phyloP scores from a whole-genome alignment of 2,888 invertebrate species.

The Standfussiana lucernea region DNA sequence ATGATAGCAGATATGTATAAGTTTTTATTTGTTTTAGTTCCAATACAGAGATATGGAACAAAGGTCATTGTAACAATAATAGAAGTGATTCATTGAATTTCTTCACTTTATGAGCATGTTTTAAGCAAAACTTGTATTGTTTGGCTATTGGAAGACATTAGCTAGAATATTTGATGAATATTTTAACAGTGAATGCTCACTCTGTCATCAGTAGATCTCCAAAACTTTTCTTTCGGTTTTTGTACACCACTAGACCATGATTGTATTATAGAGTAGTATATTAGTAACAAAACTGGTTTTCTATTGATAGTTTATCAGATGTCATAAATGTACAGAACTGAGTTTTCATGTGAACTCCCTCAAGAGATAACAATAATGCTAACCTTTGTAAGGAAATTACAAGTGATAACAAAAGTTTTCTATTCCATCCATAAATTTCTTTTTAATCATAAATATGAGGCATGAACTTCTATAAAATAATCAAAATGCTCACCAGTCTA shows the following conservation, averaged over 20 bases:
- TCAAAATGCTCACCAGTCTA: slow-evolving; percentile 34
- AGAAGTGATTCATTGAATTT: slow-evolving; percentile 52
- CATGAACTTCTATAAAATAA: neutral
- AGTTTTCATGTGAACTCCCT: neutral
- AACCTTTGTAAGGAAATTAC: neutral
- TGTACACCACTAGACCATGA: neutral
- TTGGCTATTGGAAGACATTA: neutral
- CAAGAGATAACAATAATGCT: slow-evolving; percentile 2
- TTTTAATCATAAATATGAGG: neutral
- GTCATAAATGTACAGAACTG: neutral
- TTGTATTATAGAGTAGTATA: neutral
- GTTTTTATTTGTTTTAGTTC: slow-evolving; percentile 61
- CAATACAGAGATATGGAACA: slow-evolving; percentile 57
- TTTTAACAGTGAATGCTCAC: neutral
- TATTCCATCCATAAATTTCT: neutral
- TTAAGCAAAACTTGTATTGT: slow-evolving; percentile 4
- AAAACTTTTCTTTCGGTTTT: neutral
- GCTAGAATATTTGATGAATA: neutral
- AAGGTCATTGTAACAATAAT: slow-evolving; percentile 53
- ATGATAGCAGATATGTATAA: slow-evolving; percentile 40
- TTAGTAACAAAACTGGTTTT: neutral
- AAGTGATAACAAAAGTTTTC: neutral
- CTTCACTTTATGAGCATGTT: slow-evolving; percentile 14
- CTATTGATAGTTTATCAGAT: slow-evolving; percentile 2
- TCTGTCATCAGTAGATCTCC: neutral